Conservation (phyloP, 2,888 invertebrate species). For the Tineola bisselliella region DNA sequence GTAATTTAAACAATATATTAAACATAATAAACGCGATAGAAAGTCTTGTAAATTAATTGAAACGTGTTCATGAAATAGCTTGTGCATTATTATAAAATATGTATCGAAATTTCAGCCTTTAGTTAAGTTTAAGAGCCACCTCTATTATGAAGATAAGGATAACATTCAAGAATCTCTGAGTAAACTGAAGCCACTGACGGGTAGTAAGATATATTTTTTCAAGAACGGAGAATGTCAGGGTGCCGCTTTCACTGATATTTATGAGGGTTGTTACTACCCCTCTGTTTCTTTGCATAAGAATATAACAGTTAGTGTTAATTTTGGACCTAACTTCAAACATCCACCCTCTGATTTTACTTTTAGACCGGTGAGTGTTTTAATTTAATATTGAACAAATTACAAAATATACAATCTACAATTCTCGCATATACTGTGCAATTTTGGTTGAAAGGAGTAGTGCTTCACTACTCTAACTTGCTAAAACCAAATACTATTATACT, state of each 20-base stretch:
- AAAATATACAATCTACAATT: too few species aligned
- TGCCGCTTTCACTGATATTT: conserved; percentile 85
- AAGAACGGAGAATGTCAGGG: conserved; percentile 95
- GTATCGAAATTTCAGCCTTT: conserved; percentile 85
- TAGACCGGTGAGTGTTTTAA: conserved; percentile 74
- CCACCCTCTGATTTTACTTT: conserved; percentile 69
- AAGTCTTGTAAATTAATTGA: too few species aligned
- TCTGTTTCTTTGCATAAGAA: conserved; percentile 92
- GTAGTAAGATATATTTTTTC: conserved; percentile 87
- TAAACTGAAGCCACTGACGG: conserved; percentile 75
- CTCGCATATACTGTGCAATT: too few species aligned
- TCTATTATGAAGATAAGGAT: conserved; percentile 99
- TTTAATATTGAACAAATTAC: too few species aligned
- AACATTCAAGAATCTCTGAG: conserved; percentile 88
- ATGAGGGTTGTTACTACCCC: conserved; percentile 93
- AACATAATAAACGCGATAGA: too few species aligned
- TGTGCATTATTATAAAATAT: too few species aligned
- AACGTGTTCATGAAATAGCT: too few species aligned
- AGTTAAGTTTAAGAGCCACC: conserved; percentile 97
- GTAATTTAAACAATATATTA: too few species aligned
- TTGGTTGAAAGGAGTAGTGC: too few species aligned
- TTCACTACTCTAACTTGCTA: too few species aligned
- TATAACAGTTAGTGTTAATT: conserved; percentile 91
- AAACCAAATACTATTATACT: too few species aligned
- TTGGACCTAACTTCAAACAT: conserved; percentile 93